phyloP scores from a whole-genome alignment of 2,113 vertebrate genomes.

The Nibea albiflora region DNA sequence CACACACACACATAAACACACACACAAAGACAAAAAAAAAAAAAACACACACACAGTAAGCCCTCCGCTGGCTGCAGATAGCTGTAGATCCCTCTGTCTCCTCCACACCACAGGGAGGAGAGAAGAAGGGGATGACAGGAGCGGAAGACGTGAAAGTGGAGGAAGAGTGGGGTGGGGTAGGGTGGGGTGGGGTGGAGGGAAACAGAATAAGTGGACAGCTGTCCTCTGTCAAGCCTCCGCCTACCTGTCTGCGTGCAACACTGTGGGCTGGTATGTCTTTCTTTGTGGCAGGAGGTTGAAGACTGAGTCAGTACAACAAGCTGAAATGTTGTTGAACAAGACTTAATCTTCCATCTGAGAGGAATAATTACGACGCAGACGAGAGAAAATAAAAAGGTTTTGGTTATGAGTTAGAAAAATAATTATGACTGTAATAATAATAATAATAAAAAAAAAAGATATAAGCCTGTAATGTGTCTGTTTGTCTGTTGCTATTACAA shows the following conservation, averaged over 20 bases:
- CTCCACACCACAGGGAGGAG: conserved; percentile 51
- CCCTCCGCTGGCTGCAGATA: conserved; percentile 47
- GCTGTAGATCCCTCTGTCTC: conserved; percentile 54
- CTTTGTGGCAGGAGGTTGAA: conserved; percentile 38
- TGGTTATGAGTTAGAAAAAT: neutral
- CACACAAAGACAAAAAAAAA: conserved; percentile 27
- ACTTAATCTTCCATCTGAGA: conserved; percentile 10
- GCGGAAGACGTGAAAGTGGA: conserved; percentile 7
- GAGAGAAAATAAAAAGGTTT: conserved; percentile 1
- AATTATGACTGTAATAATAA: neutral
- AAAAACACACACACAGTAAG: conserved; percentile 39
- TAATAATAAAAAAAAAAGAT: conserved; percentile 7
- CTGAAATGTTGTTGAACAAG: conserved; percentile 32
- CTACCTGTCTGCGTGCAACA: conserved; percentile 54
- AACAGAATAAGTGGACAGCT: conserved; percentile 70
- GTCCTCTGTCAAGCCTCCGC: conserved; percentile 69
- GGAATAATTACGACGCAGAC: conserved; percentile 8
- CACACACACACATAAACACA: conserved; percentile 12
- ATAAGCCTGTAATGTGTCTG: neutral
- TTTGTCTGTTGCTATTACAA: neutral
- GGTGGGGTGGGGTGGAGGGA: neutral
- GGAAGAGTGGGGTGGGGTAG: neutral
- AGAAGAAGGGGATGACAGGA: conserved; percentile 45
- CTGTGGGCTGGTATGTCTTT: conserved; percentile 38
- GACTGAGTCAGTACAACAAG: conserved; percentile 17